These are phyloP conservation scores for Callithrix jacchus DNA, from an alignment of 2,113 vertebrate species.

Conservation along the genomic window DNA sequence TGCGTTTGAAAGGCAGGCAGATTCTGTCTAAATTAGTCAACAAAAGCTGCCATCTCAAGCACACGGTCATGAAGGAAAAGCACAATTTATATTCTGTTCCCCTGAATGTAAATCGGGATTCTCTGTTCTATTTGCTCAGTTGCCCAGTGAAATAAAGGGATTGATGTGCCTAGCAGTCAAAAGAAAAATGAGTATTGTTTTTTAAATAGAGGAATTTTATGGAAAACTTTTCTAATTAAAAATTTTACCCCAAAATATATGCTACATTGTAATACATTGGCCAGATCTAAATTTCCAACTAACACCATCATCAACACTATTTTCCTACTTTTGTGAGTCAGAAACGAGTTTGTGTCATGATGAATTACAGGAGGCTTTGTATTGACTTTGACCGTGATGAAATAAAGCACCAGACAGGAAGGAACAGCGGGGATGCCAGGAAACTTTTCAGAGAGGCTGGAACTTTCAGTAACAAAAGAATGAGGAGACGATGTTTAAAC, in stretches of 20 bases:
- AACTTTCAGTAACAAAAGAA: conserved; percentile 51
- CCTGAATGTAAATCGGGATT: not conserved
- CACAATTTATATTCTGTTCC: not conserved
- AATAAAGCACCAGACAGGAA: conserved; percentile 68
- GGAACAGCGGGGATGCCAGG: conserved; percentile 54
- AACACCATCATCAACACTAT: not conserved
- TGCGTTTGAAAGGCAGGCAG: not conserved
- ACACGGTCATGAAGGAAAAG: not conserved
- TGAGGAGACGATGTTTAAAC: conserved; percentile 15
- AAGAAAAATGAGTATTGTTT: not conserved
- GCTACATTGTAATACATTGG: conserved; percentile 69
- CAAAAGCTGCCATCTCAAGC: not conserved
- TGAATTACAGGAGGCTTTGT: conserved; percentile 56
- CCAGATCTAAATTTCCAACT: conserved; percentile 69
- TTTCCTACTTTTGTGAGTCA: not conserved
- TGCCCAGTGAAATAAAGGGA: not conserved
- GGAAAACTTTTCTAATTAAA: not conserved
- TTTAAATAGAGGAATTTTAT: not conserved
- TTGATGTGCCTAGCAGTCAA: not conserved
- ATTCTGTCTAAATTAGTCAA: not conserved
- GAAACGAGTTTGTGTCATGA: conserved; percentile 64
- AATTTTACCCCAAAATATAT: not conserved
- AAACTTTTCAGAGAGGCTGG: conserved; percentile 46
- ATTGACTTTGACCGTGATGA: conserved; percentile 71
- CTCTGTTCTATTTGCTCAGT: not conserved